Base-by-base conservation (phyloP, 1,140 invertebrate species). In the Rhagoletis pomonella region DNA sequence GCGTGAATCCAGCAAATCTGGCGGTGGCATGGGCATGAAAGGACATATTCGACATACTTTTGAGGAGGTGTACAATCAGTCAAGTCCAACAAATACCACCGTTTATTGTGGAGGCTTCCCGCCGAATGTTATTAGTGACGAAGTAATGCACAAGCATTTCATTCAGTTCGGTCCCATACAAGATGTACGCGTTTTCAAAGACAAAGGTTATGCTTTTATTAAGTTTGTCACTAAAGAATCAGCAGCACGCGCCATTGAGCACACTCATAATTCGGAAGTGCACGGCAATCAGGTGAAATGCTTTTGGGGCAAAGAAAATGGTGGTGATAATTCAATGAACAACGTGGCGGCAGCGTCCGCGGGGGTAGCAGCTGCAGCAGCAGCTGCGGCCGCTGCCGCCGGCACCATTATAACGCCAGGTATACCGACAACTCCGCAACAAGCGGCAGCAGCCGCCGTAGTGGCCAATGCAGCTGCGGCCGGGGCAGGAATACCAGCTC, bases 161-260 rank as follows among this genome's bases (percentile, higher is more conserved):
- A 96, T 96, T 90, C 96, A 96, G 87, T 99, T 97, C 94, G 99
- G 99, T 90, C 96, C 96, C 89, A 99, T 99, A 92, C 96, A 98
- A 93, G 99, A 99, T 94, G 97, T 99, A 89, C 95, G 99, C 93
- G 98, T 99, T 87, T 99, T 99, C 94, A 99, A 99, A 94, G 98
- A 99, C 92, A 99, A 99, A 94, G 99, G 99, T 88, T 99, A 99
- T 94, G 98, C 99, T 90, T 99, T 99, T 94, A 97, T 99, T 93
- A 99, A 98, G 93, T 99, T 99, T 94, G 97, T 97, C 58, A 98
- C 97, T 88, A 99, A 99, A 94, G 98, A 99, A 94, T 96, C 97
- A 3, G 99, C 99, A 9, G 98, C 98, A 73, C 96, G 98, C 93
- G 99, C 99, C 88, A 99, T 99, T 91, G 98, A 99, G 93, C 96